Evolutionary conservation across 1,140 invertebrate species (phyloP).

Genomic region (Schlechtendalia chinensis): DNA sequence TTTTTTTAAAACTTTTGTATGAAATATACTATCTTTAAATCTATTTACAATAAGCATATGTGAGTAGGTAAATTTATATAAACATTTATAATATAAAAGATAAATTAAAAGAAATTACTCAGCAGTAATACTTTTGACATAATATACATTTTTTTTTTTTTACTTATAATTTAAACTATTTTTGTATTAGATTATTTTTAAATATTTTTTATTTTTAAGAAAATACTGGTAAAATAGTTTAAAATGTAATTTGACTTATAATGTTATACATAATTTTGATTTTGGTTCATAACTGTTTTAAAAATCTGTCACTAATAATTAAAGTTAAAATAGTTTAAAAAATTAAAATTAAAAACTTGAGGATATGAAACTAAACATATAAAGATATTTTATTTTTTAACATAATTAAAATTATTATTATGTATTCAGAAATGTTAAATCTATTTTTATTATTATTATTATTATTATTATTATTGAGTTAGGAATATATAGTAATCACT

Average conservation of each 20-base stretch:
- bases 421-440: neutral
- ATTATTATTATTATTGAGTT: neutral
- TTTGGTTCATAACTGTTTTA: neutral
- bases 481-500: slow-evolving; percentile 38
- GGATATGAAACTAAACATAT: neutral
- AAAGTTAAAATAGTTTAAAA: neutral
- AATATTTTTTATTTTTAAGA: too few relatives aligned
- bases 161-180: neutral
- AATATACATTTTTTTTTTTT: too few relatives aligned
- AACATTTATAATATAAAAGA: too few relatives aligned
- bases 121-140: too few relatives aligned
- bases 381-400: neutral
- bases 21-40: too few relatives aligned
- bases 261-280: neutral
- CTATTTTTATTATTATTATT: neutral
- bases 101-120: too few relatives aligned
- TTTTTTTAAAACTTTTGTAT: too few relatives aligned
- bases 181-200: too few relatives aligned
- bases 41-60: too few relatives aligned
- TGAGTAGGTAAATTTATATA: too few relatives aligned
- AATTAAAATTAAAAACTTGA: neutral
- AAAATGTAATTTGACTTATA: neutral
- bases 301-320: neutral
- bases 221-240: neutral
- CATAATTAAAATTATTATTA: neutral